Evolutionary conservation across 2,113 vertebrate species (phyloP), one percentile per base, ranked within the genome.

Genomic region (Ceyx cyanopectus): DNA sequence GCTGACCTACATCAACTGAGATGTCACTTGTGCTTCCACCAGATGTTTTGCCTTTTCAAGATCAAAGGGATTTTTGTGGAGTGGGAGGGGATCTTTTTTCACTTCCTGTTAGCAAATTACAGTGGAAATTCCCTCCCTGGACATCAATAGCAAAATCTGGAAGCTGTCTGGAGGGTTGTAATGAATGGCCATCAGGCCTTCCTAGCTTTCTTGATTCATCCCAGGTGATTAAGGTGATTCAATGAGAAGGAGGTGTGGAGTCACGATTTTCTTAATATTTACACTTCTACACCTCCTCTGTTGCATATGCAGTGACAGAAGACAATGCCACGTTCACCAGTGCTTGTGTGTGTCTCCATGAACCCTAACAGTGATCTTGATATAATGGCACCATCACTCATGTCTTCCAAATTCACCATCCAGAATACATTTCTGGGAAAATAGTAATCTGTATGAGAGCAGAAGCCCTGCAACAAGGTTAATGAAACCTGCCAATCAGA

Each of bases 31-130:
- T 50, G 26, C 9, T 85, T 78, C 8, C 5, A 72, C 24, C 51
- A 81, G 45, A 84, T 68, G 57, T 87, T 18, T 12, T 94, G 21
- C n/a, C 18, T 86, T 92, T 88, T 94, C 75, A 73, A 96, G 90
- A 77, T 85, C 46, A 92, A 81, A 90, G 32, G 37, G 54, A 20
- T 14, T 87, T 87, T 84, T 90, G 10, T 27, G 9, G 48, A 11
- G 11, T 68, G 27, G 50, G 32, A 65, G 14, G 34, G 90, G 41
- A 65, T 2, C 4, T 69, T 67, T 67, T 92, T 54, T 75, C 15
- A 61, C 57, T 92, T 96, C 86, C 84, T 75, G 6, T 56, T 79
- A 77, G 78, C 32, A 95, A 80, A 76, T 48, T 20, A 19, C 32
- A 80, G 56, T 74, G 60, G 78, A 87, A 96, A 80, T 67, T 60